A percentile compares a stretch with the other conserved stretches of the same genome.
phyloP scores from a whole-genome alignment of 2,888 invertebrate genomes.

The Epistrophe grossulariae region DNA sequence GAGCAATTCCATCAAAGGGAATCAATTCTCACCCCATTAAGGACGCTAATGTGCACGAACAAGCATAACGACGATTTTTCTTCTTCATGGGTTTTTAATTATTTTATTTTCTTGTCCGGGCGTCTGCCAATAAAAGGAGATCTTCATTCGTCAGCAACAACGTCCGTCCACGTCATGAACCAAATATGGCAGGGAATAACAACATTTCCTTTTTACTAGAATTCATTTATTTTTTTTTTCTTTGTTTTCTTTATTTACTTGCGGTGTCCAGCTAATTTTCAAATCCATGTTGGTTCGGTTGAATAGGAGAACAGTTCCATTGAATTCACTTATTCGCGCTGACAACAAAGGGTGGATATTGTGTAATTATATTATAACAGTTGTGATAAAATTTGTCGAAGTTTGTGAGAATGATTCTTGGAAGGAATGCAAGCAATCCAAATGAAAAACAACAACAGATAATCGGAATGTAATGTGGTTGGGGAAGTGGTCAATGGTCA shows the following conservation, averaged over 20 bases:
- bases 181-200: constrained; percentile 20
- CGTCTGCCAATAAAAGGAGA: constrained; percentile 28
- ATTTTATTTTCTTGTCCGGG: constrained; percentile 32
- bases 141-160: neutral
- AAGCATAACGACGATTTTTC: constrained; percentile 48
- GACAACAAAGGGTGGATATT: constrained; percentile 64
- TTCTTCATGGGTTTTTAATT: constrained; percentile 57
- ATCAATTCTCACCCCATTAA: constrained; percentile 74
- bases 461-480: neutral
- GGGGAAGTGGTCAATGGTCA: neutral
- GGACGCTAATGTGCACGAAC: constrained; percentile 63
- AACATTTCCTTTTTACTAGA: neutral
- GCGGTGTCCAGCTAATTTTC: constrained; percentile 51
- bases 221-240: neutral
- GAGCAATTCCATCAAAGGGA: constrained; percentile 66
- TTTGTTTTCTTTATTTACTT: neutral
- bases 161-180: neutral
- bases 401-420: constrained; percentile 42
- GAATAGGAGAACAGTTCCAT: constrained; percentile 54
- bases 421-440: constrained; percentile 15
- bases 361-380: too few species aligned
- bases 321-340: constrained; percentile 41
- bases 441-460: neutral
- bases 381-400: constrained; percentile 31
- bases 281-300: constrained; percentile 58